phyloP scores from a whole-genome alignment of 1,140 invertebrate species.

The Pachypeltis micranthus region DNA sequence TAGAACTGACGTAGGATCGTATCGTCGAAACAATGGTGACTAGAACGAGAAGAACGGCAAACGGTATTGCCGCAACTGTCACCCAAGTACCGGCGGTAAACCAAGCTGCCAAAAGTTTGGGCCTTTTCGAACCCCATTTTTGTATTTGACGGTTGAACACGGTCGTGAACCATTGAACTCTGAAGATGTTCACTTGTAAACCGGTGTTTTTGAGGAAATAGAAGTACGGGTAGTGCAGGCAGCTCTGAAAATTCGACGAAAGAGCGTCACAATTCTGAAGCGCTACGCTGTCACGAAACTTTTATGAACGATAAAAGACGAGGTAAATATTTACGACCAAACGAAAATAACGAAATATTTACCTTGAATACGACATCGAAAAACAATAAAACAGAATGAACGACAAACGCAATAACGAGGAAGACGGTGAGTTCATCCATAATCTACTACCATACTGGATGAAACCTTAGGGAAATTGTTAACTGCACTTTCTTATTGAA shows the following conservation, averaged over 20 bases:
- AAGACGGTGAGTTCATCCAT: conserved; percentile 26
- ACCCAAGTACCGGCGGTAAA: conserved; percentile 34
- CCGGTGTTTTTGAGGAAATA: conserved; percentile 62
- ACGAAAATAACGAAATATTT: conserved; percentile 12
- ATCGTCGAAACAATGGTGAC: conserved; percentile 20
- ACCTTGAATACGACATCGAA: conserved; percentile 27
- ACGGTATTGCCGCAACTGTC: conserved; percentile 26
- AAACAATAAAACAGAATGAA: conserved; percentile 24
- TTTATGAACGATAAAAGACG: no score
- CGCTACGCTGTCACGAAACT: background rate
- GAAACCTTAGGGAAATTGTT: no score
- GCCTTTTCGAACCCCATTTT: conserved; percentile 54
- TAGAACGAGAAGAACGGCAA: conserved; percentile 26
- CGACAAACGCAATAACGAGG: conserved; percentile 17
- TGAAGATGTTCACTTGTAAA: conserved; percentile 53
- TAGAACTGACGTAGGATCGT: conserved; percentile 19
- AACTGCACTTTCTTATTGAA: no score
- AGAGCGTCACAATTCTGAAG: background rate
- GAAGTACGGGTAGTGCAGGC: conserved; percentile 65
- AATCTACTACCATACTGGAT: no score
- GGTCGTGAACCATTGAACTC: conserved; percentile 62
- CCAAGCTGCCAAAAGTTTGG: conserved; percentile 51
- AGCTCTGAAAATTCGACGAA: conserved; percentile 48
- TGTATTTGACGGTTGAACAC: conserved; percentile 60
- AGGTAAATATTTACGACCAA: background rate